Conservation (phyloP, 2,797 vertebrate species). For the Spatula clypeata region DNA sequence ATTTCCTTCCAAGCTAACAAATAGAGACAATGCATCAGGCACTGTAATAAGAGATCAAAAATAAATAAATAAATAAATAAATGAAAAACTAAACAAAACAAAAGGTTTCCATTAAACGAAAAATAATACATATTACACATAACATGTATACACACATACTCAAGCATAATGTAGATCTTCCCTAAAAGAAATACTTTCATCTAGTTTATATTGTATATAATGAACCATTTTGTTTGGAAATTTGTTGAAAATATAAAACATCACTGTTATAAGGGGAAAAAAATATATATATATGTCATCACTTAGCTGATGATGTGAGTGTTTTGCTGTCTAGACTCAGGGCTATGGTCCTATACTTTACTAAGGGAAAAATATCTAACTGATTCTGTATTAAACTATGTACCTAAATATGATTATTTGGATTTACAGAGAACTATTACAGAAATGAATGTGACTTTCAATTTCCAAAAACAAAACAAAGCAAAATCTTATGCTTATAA, state of each 20-base stretch:
- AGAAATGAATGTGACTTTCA: background rate
- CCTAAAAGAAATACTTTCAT: background rate
- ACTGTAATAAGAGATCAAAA: background rate
- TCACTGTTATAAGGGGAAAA: background rate
- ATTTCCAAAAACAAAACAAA: background rate
- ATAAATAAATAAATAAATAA: background rate
- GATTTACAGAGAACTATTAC: background rate
- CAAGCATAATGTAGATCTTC: background rate
- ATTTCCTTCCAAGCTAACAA: slow-evolving; percentile 47
- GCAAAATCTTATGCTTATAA: background rate
- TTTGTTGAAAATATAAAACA: background rate
- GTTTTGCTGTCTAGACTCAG: background rate
- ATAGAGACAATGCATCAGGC: slow-evolving; percentile 40
- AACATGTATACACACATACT: background rate
- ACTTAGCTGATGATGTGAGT: background rate
- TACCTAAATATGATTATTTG: background rate
- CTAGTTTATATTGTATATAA: background rate
- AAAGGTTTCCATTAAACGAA: background rate
- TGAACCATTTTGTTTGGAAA: background rate
- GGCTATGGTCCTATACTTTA: background rate
- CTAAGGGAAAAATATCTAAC: background rate
- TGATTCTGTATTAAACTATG: background rate
- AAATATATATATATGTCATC: background rate
- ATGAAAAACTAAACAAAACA: background rate
- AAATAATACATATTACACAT: background rate